Base-by-base conservation (phyloP, 2,888 invertebrate genomes). In the Leucozona laternaria region DNA sequence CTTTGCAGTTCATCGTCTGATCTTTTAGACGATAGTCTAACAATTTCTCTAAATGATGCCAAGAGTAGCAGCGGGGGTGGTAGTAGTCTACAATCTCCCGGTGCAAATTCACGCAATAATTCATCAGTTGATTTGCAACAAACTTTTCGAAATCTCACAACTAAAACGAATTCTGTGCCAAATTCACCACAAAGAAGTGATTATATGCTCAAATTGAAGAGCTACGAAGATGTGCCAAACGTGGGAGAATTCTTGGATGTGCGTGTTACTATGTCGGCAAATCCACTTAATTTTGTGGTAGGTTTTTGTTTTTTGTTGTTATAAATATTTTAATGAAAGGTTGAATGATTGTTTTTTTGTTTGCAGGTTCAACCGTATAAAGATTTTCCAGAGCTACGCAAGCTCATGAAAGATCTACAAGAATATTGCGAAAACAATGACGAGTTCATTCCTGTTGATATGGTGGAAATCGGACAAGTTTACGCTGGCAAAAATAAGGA, bases 241-340 rank as follows among this genome's bases (percentile, higher is more conserved):
- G 43, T 88, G 53, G 95, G 94, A 4, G 92, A 93, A 43, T 95
- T 94, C 90, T 96, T 96, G 90, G 95, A 96, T 90, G 95, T 97
- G 15, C 94, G 94, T 89, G 93, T 97, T 75, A 94, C 96, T 0
- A 95, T 96, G 93, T 96, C 96, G 0, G 96, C 96, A 4, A 96
- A 95, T 93, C 97, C 97, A 3, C 90, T 90, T 15, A 91, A 91
- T 84, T 93, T 93, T 90, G 90, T 90, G 78, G 91, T 92, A 83
- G 88, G 89, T 88, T 3, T 20, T 22, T 15, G n/a, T 5, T 20
- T 57, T n/a, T 28, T 20, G 4, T 34, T 4, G 6, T 13, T 40
- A n/a, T 6, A 6, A 7, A 1, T 50, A 20, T 1, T 6, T 5
- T 31, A 13, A 8, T 17, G 4, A 20, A 20, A 28, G 28, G 28